Evolutionary conservation across 2,888 invertebrate species (phyloP), one percentile per base, ranked within the genome.

Genomic region (Sinotaia quadrata): DNA sequence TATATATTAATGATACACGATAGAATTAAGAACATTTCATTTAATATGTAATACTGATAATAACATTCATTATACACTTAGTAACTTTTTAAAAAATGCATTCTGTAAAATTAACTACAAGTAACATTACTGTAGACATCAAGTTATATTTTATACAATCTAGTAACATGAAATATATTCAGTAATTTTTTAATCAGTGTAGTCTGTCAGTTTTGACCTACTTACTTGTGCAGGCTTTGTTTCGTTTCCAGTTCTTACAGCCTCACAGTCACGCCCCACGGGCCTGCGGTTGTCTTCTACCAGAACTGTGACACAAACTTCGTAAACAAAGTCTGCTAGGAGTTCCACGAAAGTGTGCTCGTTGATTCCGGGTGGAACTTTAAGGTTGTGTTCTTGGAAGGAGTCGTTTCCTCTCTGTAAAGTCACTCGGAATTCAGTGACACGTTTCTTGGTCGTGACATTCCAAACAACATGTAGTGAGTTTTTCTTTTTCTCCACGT

Each of bases 221-320:
- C n/a, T n/a, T 33, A 58, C 54, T 12, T 49, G 31, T 31, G 47
- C 29, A 29, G n/a, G 27, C 2, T 52, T 44, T 10, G 62, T 57
- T n/a, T 54, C 31, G 34, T 63, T 58, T 18, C 59, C 52, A 4
- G 68, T 72, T 27, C 37, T 33, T 1, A 41, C 54, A 18, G 36
- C 51, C 18, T 41, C 36, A 21, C 71, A 72, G 29, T 72, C 71
- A n/a, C 68, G 34, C 12, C 65, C 68, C 33, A 72, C 33, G 4
- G 68, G 71, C 5, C 68, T 29, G 12, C 57, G 66, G 18, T 68
- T 44, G 4, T 36, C 31, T 5, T 47, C 36, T 24, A 52, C 62
- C 34, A 72, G 37, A 33, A 68, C 71, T 18, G 68, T 68, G 29
- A 72, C 59, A 29, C 71, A 72, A 21, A 59, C 54, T 47, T 72